These are phyloP conservation scores for Pachypsylla venusta DNA, from an alignment of 1,140 invertebrate species.

Conservation along the genomic window DNA sequence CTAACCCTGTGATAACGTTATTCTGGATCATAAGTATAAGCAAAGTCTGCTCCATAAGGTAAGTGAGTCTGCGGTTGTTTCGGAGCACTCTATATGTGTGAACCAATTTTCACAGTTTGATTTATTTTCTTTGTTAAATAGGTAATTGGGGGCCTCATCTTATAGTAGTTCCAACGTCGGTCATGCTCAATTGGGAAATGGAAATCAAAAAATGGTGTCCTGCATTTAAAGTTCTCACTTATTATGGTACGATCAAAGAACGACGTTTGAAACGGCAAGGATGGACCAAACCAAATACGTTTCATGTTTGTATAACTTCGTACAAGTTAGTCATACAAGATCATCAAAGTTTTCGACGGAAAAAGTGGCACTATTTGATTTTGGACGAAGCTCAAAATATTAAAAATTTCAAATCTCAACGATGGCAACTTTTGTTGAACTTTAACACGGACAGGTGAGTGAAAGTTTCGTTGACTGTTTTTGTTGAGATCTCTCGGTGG, in stretches of 20 bases:
- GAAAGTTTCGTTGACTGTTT: no score
- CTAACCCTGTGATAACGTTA: no score
- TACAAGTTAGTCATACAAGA: constrained; percentile 99
- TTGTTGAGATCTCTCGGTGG: no score
- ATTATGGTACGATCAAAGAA: constrained; percentile 96
- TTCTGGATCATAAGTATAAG: no score
- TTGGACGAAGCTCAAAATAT: constrained; percentile 99
- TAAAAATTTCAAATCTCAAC: constrained; percentile 98
- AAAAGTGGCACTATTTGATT: constrained; percentile 98
- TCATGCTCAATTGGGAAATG: constrained; percentile 99
- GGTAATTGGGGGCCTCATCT: constrained; percentile 95
- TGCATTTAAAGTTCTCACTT: constrained; percentile 96
- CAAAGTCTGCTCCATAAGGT: no score
- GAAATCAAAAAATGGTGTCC: constrained; percentile 99
- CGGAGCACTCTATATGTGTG: no score
- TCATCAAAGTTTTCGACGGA: constrained; percentile 91
- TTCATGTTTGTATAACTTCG: constrained; percentile 99
- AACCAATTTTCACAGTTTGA: no score
- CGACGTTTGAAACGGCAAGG: constrained; percentile 80
- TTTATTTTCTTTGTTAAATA: constrained; percentile 25
- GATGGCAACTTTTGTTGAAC: constrained; percentile 95
- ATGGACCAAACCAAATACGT: constrained; percentile 98
- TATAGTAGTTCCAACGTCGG: constrained; percentile 97
- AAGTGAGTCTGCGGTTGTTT: no score
- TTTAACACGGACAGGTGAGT: constrained; percentile 81